Base-by-base conservation (phyloP, 1,140 invertebrate genomes). In the Luehdorfia chinensis region DNA sequence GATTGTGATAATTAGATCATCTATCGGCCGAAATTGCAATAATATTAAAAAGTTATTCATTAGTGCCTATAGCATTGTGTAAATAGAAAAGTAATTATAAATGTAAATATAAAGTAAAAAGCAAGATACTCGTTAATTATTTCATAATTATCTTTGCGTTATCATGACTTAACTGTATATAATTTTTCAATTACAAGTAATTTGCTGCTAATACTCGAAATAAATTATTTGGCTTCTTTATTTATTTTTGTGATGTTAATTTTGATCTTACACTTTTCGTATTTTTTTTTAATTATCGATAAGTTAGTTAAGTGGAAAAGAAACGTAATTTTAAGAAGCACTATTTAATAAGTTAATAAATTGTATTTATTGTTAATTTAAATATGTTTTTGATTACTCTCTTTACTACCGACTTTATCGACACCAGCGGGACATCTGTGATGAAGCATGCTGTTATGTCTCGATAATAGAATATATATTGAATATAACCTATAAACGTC, bases 301-400 rank as follows among this genome's bases (percentile, higher is more conserved):
- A n/a, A n/a, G n/a, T n/a, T n/a, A n/a, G n/a, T n/a, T n/a, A n/a
- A n/a, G n/a, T n/a, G n/a, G n/a, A n/a, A n/a, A n/a, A n/a, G n/a
- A n/a, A n/a, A n/a, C n/a, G 14, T 34, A 28, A 47, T 45, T 47
- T 53, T 58, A 46, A 56, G 46, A 59, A 56, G 48, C 57, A 64
- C 59, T 72, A 75, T 75, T 77, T 80, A 68, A 59, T 81, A 76
- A 73, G 61, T 66, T 72, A 77, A 76, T 73, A 73, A 78, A 70
- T 50, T 63, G 56, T 80, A 80, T 83, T 79, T 83, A 83, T 83
- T 81, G 68, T 75, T 75, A 78, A 70, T 71, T 74, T 75, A 66
- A 50, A 47, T 9, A 28, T 45, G 41, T 39, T 71, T 75, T 70
- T 57, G 2, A 21, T 21, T 21, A 3, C 6, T 6, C 19, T n/a